Base-by-base conservation (phyloP, 1,140 invertebrate species). In the Micrasema longulum region DNA sequence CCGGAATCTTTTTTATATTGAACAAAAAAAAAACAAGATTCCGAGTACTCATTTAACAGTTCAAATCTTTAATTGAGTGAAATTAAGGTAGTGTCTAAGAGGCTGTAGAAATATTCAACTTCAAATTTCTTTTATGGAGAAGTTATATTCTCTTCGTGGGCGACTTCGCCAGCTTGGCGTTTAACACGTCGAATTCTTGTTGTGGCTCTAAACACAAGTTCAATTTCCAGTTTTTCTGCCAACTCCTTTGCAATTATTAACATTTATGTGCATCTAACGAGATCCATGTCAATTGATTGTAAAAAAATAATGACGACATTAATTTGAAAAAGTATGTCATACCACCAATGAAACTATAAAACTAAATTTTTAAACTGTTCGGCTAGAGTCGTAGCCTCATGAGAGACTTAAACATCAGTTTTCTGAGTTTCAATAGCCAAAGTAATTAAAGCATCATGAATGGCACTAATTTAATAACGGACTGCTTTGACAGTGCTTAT, bases 301-400 rank as follows among this genome's bases (percentile, higher is more conserved):
- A 76, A 78, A n/a, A n/a, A n/a, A n/a, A n/a, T 80, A 76, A 74
- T 80, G 55, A 80, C n/a, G 14, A 48, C 68, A 72, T 78, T 72
- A 35, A 78, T 69, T 72, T 77, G 69, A 57, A 74, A 77, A 53
- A 78, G 55, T 53, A 78, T 57, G 43, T 79, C 75, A 75, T 81
- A 79, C 72, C 52, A 77, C 69, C 65, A 78, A 75, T 64, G 66
- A 74, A 76, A 77, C 62, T 23, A 76, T 35, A 38, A 78, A 74
- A 22, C 67, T 45, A 50, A 77, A 72, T 74, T 41, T 48, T 70
- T 67, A 41, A 76, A 66, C 14, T 76, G 60, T 50, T 75, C 69
- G 1, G 23, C 64, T 57, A n/a, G n/a, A n/a, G n/a, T n/a, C n/a
- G n/a, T n/a, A n/a, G n/a, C n/a, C n/a, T n/a, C n/a, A n/a, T n/a